Evolutionary conservation across 2,888 invertebrate species (phyloP).

Genomic region (Cancer borealis): DNA sequence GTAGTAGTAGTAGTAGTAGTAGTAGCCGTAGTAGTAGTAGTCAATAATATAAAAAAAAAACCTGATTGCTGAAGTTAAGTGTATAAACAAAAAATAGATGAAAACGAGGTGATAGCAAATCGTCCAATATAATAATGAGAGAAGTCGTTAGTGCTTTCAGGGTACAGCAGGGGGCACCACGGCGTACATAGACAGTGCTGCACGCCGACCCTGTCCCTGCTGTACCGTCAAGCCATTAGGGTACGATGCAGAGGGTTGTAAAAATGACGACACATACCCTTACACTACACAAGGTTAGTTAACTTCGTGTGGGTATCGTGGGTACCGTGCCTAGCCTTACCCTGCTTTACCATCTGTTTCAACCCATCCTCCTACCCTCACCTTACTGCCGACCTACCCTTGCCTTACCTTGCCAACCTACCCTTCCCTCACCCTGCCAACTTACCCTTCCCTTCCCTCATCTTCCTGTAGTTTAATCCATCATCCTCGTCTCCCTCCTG

Average conservation of each 20-base stretch:
- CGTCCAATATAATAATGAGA: background rate
- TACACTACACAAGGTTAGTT: background rate
- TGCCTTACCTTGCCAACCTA: background rate
- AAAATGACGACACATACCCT: background rate
- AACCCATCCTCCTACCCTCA: background rate
- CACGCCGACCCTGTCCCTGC: conserved; percentile 18
- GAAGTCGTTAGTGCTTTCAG: background rate
- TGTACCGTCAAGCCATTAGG: background rate
- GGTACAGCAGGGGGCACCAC: background rate
- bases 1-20: too few species aligned
- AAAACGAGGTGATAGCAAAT: background rate
- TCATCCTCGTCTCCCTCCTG: too few species aligned
- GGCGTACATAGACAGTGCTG: background rate
- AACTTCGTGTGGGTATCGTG: too few species aligned
- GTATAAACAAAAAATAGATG: too few species aligned
- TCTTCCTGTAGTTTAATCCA: background rate
- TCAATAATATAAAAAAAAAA: too few species aligned
- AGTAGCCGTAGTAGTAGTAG: too few species aligned
- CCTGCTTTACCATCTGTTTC: too few species aligned
- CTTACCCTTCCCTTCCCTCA: background rate
- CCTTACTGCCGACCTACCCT: background rate
- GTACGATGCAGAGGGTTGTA: background rate
- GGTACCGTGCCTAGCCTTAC: too few species aligned
- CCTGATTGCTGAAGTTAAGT: too few species aligned
- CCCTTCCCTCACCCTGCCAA: background rate